Conservation (phyloP, 2,888 invertebrate genomes). For the Sesia bembeciformis region DNA sequence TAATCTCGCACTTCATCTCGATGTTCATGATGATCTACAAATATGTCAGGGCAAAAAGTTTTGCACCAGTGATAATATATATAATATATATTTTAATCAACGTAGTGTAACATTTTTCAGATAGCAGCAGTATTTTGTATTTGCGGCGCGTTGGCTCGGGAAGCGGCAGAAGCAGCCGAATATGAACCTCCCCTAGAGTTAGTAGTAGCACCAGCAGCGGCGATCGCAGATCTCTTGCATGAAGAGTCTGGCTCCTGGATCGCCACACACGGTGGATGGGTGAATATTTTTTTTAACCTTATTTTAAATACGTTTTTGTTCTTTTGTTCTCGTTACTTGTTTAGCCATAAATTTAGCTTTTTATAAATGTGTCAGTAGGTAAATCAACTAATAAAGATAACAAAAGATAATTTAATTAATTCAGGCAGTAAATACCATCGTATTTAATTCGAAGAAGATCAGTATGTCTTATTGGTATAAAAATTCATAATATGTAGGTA, state of each 20-base stretch:
- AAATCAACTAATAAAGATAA: no score
- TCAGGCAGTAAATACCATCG: no score
- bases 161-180: conserved; percentile 76
- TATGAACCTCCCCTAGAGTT: conserved; percentile 75
- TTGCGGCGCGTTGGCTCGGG: conserved; percentile 87
- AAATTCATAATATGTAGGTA: no score
- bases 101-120: conserved; percentile 20
- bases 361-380: no score
- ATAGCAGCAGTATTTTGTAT: conserved; percentile 86
- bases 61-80: no score
- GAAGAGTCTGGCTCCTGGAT: conserved; percentile 88
- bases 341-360: no score
- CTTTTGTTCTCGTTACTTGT: no score
- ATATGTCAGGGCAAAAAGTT: no score
- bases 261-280: conserved; percentile 91
- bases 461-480: no score
- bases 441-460: no score
- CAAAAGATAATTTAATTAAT: no score
- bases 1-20: neutral
- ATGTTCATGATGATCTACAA: neutral
- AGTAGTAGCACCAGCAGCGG: conserved; percentile 77
- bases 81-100: neutral
- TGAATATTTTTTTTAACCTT: conserved; percentile 33
- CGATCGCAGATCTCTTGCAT: conserved; percentile 83
- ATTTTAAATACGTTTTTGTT: neutral